Conservation (phyloP, 2,113 vertebrate species). For the Trogon melanurus region DNA sequence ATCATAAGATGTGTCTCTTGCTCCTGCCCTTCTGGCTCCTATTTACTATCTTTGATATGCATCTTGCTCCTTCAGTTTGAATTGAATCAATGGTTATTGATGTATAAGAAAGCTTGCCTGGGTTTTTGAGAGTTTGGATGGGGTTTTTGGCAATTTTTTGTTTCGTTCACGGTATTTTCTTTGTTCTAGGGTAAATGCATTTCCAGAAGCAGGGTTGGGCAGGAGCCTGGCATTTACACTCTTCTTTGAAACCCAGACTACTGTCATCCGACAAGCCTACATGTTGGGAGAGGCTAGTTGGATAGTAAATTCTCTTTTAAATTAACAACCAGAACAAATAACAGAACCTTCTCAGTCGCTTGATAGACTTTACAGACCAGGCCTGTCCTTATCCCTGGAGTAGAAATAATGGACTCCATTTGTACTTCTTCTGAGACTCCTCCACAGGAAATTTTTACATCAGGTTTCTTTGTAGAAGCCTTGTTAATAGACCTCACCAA, state of each 20-base stretch:
- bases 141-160: not conserved
- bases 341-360: not conserved
- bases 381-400: not conserved
- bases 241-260: not conserved
- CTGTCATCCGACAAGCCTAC: not conserved
- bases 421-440: not conserved
- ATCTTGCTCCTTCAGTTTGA: not conserved
- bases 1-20: not conserved
- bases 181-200: not conserved
- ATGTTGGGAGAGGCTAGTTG: not conserved
- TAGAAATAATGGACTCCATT: not conserved
- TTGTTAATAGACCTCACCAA: not conserved
- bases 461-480: slow-evolving; percentile 46
- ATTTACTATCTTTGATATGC: not conserved
- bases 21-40: not conserved
- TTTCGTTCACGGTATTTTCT: not conserved
- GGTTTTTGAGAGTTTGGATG: no score
- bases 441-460: not conserved
- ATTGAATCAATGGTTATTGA: not conserved
- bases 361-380: not conserved
- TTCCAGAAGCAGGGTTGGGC: not conserved
- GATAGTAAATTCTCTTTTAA: not conserved
- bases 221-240: not conserved
- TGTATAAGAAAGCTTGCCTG: not conserved
- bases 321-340: not conserved